phyloP scores from a whole-genome alignment of 2,888 invertebrate species.

The Rhyacophila evoluta region DNA sequence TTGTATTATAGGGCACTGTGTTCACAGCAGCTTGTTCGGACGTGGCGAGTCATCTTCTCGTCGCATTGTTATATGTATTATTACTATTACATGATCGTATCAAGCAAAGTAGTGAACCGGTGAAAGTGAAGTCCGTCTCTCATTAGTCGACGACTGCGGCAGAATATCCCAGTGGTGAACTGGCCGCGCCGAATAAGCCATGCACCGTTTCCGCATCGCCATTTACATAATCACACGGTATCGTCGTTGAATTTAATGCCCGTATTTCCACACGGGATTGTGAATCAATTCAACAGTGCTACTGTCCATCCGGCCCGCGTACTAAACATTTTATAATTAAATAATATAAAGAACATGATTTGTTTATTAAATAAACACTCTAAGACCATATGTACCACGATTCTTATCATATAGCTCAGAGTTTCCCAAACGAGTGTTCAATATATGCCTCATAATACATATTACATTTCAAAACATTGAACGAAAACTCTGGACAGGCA shows the following conservation, averaged over 20 bases:
- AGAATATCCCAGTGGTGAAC: not conserved
- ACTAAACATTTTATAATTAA: too few relatives aligned
- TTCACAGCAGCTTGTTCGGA: not conserved
- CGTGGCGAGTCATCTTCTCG: not conserved
- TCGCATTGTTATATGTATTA: constrained; percentile 5
- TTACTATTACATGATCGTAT: constrained; percentile 10
- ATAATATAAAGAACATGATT: too few relatives aligned
- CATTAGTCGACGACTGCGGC: not conserved
- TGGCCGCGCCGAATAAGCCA: not conserved
- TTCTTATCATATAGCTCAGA: too few relatives aligned
- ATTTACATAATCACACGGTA: constrained; percentile 24
- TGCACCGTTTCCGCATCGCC: constrained; percentile 2
- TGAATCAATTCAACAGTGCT: not conserved
- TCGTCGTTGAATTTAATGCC: not conserved
- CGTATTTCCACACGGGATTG: not conserved
- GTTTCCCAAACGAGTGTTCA: too few relatives aligned
- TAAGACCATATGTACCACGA: too few relatives aligned
- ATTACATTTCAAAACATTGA: too few relatives aligned
- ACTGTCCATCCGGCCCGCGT: not conserved
- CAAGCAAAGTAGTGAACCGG: not conserved
- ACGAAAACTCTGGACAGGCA: too few relatives aligned
- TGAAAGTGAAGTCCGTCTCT: constrained; percentile 17
- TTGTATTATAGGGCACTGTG: not conserved
- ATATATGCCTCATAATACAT: too few relatives aligned
- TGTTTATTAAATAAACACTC: too few relatives aligned